Conservation (phyloP, 2,797 vertebrate species). For the Acridotheres tristis region DNA sequence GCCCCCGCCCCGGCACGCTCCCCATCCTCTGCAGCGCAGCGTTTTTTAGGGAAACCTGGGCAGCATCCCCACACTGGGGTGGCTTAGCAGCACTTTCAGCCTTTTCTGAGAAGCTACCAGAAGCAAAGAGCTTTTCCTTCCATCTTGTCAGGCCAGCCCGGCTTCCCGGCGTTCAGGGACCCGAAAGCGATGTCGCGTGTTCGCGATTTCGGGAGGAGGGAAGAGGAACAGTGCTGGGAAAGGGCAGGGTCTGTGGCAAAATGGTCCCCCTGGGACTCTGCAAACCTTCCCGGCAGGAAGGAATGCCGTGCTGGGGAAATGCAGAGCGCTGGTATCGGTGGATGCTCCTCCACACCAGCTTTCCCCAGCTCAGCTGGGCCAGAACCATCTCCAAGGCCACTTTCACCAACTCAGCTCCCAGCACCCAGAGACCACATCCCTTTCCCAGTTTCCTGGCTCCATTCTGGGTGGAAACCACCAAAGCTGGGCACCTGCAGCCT, state of each 20-base stretch:
- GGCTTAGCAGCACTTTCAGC: not conserved
- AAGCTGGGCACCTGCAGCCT: not conserved
- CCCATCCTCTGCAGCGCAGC: not conserved
- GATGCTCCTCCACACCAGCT: not conserved
- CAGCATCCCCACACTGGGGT: not conserved
- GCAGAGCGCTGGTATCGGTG: not conserved
- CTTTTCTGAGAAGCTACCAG: slow-evolving; percentile 21
- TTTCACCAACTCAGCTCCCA: not conserved
- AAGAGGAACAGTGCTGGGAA: not conserved
- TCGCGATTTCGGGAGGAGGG: not conserved
- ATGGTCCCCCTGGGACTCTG: not conserved
- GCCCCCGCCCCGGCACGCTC: not conserved
- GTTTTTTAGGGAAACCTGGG: not conserved
- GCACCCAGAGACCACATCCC: not conserved
- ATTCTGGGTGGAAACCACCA: not conserved
- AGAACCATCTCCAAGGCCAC: not conserved
- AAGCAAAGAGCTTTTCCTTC: slow-evolving; percentile 8
- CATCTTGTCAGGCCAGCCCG: not conserved
- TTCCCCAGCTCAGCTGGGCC: not conserved
- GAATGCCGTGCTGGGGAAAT: not conserved
- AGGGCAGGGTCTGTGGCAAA: not conserved
- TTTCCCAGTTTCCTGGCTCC: not conserved
- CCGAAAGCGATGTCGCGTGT: accelerated
- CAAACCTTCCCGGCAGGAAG: no score
- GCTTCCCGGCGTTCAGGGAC: not conserved